These are phyloP conservation scores for Toxotes jaculatrix DNA, from an alignment of 2,113 vertebrate genomes.

Conservation along the genomic window DNA sequence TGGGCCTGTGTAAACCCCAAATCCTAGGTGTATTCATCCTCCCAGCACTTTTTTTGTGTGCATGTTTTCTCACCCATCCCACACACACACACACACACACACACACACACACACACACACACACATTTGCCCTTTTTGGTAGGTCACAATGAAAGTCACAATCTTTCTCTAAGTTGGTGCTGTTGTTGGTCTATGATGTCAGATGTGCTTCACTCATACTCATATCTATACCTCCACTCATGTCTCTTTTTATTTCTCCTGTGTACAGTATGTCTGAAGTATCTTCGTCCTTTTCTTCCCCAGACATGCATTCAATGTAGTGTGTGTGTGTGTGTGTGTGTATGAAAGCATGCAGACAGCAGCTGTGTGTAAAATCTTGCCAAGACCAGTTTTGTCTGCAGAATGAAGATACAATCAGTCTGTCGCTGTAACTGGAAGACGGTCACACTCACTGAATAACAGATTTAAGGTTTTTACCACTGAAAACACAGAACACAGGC, in stretches of 20 bases:
- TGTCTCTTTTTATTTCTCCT: neutral
- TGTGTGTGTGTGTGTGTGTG: neutral
- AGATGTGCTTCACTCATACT: neutral
- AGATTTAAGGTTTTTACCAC: slow-evolving; percentile 22
- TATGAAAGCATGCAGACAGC: slow-evolving; percentile 39
- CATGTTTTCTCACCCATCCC: too few species aligned
- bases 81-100: neutral
- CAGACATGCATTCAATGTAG: slow-evolving; percentile 23
- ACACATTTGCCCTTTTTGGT: neutral
- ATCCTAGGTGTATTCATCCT: too few species aligned
- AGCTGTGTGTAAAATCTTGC: slow-evolving; percentile 40
- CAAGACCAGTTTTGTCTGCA: slow-evolving; percentile 54
- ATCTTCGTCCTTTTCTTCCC: slow-evolving; percentile 12
- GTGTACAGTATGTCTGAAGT: neutral
- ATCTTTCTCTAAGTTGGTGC: neutral
- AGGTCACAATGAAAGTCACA: neutral
- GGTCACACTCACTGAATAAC: slow-evolving; percentile 47
- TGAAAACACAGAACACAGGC: slow-evolving; percentile 7
- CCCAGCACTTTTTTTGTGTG: too few species aligned
- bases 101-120: neutral
- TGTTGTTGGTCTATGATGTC: neutral
- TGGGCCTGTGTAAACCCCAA: neutral
- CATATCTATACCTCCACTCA: neutral
- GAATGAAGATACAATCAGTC: slow-evolving; percentile 54
- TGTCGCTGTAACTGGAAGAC: slow-evolving; percentile 13